Conservation (phyloP, 2,888 invertebrate species). For the Julus scanicus region DNA sequence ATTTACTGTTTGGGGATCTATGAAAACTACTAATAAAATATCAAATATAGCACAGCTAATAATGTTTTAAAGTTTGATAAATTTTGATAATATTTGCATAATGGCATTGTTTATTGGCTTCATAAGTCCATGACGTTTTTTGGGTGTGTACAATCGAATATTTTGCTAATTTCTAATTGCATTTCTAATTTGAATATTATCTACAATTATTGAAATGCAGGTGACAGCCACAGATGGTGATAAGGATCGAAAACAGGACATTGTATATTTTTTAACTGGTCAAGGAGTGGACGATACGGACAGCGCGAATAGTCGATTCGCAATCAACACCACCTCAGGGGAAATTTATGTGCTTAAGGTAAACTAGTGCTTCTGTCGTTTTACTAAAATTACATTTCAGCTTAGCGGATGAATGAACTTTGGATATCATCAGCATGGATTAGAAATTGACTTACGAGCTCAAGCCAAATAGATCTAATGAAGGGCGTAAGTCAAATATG, state of each 20-base stretch:
- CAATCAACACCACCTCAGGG: slow-evolving; percentile 94
- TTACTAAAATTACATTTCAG: not conserved
- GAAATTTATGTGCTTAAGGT: slow-evolving; percentile 96
- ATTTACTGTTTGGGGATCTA: no score
- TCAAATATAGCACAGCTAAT: no score
- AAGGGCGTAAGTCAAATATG: not conserved
- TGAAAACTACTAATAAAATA: no score
- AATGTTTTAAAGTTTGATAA: no score
- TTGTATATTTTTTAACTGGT: slow-evolving; percentile 94
- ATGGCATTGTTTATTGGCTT: no score
- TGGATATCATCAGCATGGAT: not conserved
- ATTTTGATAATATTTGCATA: no score
- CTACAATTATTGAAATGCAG: slow-evolving; percentile 69
- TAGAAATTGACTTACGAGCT: not conserved
- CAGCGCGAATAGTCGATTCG: slow-evolving; percentile 94
- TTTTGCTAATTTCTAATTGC: not conserved
- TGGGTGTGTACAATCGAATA: not conserved
- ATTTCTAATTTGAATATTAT: not conserved
- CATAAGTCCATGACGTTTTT: not conserved
- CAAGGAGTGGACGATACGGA: slow-evolving; percentile 96
- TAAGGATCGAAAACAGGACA: slow-evolving; percentile 92
- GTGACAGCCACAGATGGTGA: slow-evolving; percentile 97
- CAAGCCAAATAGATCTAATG: not conserved
- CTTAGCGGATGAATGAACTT: not conserved
- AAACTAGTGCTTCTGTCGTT: slow-evolving; percentile 64